Base-by-base conservation (phyloP, 2,797 vertebrate species). In the Hozukius guyotensis region DNA sequence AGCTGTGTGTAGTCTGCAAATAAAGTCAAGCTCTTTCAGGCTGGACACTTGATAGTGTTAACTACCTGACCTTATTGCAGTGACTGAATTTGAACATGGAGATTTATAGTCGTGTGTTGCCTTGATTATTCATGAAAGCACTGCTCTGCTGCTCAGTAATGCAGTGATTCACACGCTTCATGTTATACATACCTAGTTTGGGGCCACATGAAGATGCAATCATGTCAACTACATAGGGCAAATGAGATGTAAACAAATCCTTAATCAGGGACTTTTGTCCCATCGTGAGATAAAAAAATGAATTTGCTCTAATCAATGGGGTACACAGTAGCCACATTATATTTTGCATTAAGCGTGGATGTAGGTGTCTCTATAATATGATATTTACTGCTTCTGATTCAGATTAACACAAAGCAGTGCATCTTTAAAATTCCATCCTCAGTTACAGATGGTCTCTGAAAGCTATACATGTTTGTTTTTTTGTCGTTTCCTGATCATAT, bases 201-300 rank as follows among this genome's bases (percentile, higher is more conserved):
- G 60, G 25, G n/a, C 72, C 61, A 77, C 68, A 74, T 73, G 73
- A 55, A 42, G 67, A 14, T 52, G 77, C 31, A 63, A 81, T 86
- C 72, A 85, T n/a, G 6, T 36, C n/a, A 87, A 46, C 81, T 46
- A 67, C 78, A 77, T 42, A 22, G 63, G 71, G 65, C 27, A 74
- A 85, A 82, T 52, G 10, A 77, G n/a, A 80, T 79, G 78, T 53
- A 81, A 77, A 79, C 75, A 87, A 85, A 72, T 61, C 16, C 81
- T 61, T 62, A 80, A 88, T 83, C 60, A 73, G 42, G 8, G 27
- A 72, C 57, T 80, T 65, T 65, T 77, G 20, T 77, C 71, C 71
- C 16, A 64, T 64, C 8, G 29, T 60, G 36, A 70, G 25, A 72
- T 52, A 46, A 46, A 20, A 63, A 57, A 22, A 64, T 8, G 0